phyloP scores from a whole-genome alignment of 2,797 vertebrate species.

The Sebastes minor region DNA sequence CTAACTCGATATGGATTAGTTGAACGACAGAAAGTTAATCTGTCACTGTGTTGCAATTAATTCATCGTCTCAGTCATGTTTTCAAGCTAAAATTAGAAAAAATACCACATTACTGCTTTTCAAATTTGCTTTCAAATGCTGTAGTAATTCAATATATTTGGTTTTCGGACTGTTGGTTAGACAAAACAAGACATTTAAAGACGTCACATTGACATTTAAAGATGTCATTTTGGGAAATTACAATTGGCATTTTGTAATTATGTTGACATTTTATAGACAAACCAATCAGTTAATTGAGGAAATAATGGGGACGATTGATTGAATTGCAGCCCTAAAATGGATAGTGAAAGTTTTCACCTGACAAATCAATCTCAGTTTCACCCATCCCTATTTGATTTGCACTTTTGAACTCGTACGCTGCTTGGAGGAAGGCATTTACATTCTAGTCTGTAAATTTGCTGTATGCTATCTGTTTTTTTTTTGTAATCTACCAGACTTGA shows the following conservation, averaged over 20 bases:
- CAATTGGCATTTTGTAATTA: background rate
- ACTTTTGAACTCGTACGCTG: background rate
- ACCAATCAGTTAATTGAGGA: background rate
- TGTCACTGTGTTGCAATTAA: background rate
- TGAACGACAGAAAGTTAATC: background rate
- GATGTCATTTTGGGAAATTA: background rate
- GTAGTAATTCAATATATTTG: background rate
- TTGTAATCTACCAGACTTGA: background rate
- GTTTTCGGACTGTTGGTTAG: background rate
- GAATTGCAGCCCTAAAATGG: background rate
- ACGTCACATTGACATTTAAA: background rate
- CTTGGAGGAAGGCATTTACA: background rate
- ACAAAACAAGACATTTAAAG: background rate
- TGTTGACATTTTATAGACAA: background rate
- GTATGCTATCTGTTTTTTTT: background rate
- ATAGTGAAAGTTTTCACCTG: background rate
- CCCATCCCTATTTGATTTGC: background rate
- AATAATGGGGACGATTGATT: background rate
- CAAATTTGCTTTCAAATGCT: background rate
- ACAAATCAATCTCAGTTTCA: background rate
- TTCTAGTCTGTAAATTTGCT: background rate
- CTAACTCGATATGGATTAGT: background rate
- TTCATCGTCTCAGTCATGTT: no score
- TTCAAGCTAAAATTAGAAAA: no score
- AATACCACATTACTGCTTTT: background rate